Percentiles rank a stretch among this genome's conserved stretches.
Evolutionary conservation across 2,888 invertebrate species (phyloP).

Genomic region (Selenia dentaria): DNA sequence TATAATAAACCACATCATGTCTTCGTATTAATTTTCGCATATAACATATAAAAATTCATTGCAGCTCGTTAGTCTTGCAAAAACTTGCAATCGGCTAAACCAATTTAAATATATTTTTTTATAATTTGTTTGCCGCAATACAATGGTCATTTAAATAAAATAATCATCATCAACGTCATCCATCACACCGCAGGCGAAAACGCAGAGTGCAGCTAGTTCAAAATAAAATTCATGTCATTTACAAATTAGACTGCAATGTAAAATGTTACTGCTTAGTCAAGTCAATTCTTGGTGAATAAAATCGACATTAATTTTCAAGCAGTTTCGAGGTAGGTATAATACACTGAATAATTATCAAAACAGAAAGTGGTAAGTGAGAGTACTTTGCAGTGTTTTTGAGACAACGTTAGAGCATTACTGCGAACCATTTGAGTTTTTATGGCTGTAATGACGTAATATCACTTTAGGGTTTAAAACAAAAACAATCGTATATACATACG

Average conservation of each 20-base stretch:
- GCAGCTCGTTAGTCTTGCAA: no score
- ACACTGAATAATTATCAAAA: conserved; percentile 48
- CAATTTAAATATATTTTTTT: no score
- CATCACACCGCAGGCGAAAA: no score
- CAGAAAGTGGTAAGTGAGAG: conserved; percentile 73
- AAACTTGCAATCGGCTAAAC: no score
- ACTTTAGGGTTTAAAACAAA: conserved; percentile 12
- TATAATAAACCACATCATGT: no score
- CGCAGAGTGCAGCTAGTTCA: neutral
- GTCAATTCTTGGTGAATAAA: conserved; percentile 49
- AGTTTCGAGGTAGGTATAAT: conserved; percentile 37
- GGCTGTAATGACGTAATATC: conserved; percentile 28
- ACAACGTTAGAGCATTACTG: conserved; percentile 24
- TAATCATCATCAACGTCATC: no score
- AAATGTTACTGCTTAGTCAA: conserved; percentile 18
- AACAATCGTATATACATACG: conserved; percentile 10
- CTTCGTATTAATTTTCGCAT: no score
- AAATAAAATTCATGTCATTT: conserved; percentile 37
- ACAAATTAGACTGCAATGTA: conserved; percentile 39
- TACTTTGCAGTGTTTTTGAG: conserved; percentile 40
- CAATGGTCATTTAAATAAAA: no score
- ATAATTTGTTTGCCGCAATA: no score
- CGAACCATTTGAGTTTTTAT: conserved; percentile 29
- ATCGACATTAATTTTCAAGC: conserved; percentile 58
- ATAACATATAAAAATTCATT: no score